Evolutionary conservation across 2,113 vertebrate genomes (phyloP).

Genomic region (Cebus imitator): DNA sequence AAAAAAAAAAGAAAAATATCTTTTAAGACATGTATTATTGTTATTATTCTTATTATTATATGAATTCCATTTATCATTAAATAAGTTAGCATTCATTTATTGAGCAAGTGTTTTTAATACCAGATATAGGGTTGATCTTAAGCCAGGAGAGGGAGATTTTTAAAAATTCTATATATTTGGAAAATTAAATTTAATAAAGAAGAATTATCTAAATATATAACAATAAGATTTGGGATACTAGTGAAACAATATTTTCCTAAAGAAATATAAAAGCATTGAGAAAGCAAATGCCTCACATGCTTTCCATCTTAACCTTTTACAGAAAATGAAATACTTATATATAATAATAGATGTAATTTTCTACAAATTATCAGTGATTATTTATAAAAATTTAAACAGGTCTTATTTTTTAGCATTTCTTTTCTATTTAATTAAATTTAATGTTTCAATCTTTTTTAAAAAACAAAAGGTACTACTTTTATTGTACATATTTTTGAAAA

Average conservation of each 20-base stretch:
- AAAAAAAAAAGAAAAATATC: neutral
- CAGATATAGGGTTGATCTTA: neutral
- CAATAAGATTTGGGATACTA: neutral
- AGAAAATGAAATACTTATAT: neutral
- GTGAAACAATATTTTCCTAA: neutral
- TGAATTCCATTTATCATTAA: neutral
- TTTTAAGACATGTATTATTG: neutral
- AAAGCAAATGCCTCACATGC: neutral
- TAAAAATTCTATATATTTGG: neutral
- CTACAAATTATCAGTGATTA: neutral
- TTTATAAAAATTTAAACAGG: neutral
- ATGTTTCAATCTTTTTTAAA: neutral
- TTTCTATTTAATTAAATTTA: neutral
- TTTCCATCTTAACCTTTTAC: neutral
- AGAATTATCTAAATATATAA: neutral
- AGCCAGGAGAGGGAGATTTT: neutral
- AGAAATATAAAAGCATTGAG: neutral
- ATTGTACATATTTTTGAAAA: neutral
- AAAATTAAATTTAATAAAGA: neutral
- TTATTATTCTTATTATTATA: neutral
- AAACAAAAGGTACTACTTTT: neutral
- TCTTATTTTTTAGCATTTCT: neutral
- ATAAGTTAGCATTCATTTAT: neutral
- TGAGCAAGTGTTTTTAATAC: neutral
- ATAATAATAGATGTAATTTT: neutral